These are phyloP conservation scores for Sebastes melanostomus DNA, from an alignment of 2,797 vertebrate genomes.

Conservation along the genomic window DNA sequence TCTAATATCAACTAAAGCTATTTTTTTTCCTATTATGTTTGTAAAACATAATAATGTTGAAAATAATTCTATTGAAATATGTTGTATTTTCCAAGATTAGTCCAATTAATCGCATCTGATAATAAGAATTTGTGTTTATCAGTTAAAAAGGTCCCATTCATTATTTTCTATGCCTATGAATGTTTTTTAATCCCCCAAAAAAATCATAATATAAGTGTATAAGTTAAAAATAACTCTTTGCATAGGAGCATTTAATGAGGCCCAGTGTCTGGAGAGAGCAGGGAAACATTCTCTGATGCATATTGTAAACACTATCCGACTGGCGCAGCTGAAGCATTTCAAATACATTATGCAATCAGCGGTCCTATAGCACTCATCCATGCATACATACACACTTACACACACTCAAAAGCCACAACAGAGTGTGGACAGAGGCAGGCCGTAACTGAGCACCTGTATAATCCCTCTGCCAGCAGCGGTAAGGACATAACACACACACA, in stretches of 20 bases:
- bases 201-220: background rate
- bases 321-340: slow-evolving; percentile 30
- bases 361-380: background rate
- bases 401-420: background rate
- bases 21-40: background rate
- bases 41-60: background rate
- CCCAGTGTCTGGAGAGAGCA: background rate
- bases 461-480: background rate
- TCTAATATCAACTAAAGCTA: background rate
- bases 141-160: background rate
- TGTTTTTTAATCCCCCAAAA: background rate
- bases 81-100: background rate
- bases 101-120: background rate
- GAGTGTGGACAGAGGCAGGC: slow-evolving; percentile 3
- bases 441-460: slow-evolving; percentile 30
- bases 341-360: slow-evolving; percentile 33
- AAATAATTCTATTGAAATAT: background rate
- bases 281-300: background rate
- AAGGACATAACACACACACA: slow-evolving; percentile 11
- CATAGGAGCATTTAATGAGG: background rate
- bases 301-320: slow-evolving; percentile 26
- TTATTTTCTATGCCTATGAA: background rate
- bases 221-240: background rate
- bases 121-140: background rate
- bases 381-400: background rate